Conservation (phyloP, 2,888 invertebrate genomes). For the Orthosia gracilis region DNA sequence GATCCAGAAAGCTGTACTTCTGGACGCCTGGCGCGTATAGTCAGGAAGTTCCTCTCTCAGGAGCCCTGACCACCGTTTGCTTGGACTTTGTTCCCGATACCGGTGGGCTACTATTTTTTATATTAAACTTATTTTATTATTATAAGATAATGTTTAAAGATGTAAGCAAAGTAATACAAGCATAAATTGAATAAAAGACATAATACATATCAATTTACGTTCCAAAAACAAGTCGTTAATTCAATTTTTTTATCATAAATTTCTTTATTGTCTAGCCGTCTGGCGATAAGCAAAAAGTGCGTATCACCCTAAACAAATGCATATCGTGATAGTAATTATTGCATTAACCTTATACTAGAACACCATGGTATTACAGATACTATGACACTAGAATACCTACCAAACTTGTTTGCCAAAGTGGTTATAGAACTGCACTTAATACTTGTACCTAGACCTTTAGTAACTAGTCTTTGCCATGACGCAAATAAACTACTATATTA, state of each 20-base stretch:
- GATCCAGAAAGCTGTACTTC: too few relatives aligned
- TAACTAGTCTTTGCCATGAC: background rate
- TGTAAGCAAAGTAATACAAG: too few relatives aligned
- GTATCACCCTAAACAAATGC: conserved; percentile 6
- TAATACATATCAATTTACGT: too few relatives aligned
- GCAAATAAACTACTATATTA: background rate
- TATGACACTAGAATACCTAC: background rate
- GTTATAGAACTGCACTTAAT: conserved; percentile 8
- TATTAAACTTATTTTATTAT: too few relatives aligned
- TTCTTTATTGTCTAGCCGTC: background rate
- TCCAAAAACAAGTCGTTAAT: too few relatives aligned
- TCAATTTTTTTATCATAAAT: background rate
- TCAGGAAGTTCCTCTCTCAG: too few relatives aligned
- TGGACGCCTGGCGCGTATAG: too few relatives aligned
- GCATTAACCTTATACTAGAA: background rate
- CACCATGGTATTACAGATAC: background rate
- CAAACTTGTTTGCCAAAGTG: conserved; percentile 7
- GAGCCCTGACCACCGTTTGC: too few relatives aligned
- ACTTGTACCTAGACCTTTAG: background rate
- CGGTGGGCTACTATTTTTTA: too few relatives aligned
- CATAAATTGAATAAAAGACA: too few relatives aligned
- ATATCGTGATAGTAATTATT: conserved; percentile 6
- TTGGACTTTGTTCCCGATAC: too few relatives aligned
- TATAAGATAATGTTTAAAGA: too few relatives aligned
- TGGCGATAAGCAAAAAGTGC: conserved; percentile 18